Evolutionary conservation across 1,140 invertebrate species (phyloP), one percentile per base, ranked within the genome.

Genomic region (Leptinotarsa defecta): DNA sequence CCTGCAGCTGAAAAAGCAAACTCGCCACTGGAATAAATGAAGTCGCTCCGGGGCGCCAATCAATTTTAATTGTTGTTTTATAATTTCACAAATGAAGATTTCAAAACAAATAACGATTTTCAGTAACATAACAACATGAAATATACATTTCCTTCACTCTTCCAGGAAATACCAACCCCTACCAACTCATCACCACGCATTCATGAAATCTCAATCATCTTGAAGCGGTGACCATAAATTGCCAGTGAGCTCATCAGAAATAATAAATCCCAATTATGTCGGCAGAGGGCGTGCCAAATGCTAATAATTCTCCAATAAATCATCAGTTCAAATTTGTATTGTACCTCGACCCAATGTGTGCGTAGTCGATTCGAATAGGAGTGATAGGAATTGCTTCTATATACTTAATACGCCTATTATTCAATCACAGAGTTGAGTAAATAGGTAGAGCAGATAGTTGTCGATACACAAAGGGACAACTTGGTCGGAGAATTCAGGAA

Each of bases 271-370:
- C 13, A 57, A 57, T 57, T 15, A 57, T 6, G 52, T 4, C 52
- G 13, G 52, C 17, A 15, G 3, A n/a, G 52, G 52, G 52, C n/a
- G 52, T 57, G 52, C 17, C 52, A n/a, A 19, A 57, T 15, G n/a
- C 52, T 19, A 57, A 19, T 57, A 57, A 57, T 57, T 19, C 15
- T 57, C 52, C 52, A 19, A 57, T 57, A 17, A 57, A 15, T 57
- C 52, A 57, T 57, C 52, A 57, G 52, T 19, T 57, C 52, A 57
- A 57, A 57, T 57, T 57, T 57, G 52, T 19, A 57, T 57, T 57
- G 52, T 57, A 5, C 52, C 15, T 17, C 52, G 52, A 57, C 13
- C 52, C n/a, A 19, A 15, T 57, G 52, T 57, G 52, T 17, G 17
- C 52, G n/a, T 57, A 0, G 52, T 19, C n/a, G 52, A 57, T 57